Conservation (phyloP, 23 tunicate genomes). For the Botrylloides violaceus region DNA sequence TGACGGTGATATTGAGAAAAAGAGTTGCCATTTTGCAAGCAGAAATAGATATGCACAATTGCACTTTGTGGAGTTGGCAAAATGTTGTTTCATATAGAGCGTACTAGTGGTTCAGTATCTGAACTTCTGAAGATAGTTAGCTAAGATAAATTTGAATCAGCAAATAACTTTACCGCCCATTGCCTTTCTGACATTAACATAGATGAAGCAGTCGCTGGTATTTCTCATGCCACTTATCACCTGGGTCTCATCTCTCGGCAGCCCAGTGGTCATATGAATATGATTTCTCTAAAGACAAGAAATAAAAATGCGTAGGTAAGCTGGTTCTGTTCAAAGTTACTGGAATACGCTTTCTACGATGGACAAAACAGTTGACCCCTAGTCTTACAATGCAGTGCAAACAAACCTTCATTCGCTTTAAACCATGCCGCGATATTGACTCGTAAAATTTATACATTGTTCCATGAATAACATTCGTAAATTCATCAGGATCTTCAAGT, state of each 20-base stretch:
- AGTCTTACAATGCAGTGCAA: background rate
- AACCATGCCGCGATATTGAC: slow-evolving; percentile 26
- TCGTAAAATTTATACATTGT: slow-evolving; percentile 35
- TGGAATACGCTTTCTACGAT: background rate
- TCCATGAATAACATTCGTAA: slow-evolving; percentile 65
- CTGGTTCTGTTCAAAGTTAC: background rate
- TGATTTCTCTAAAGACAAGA: slow-evolving; percentile 52
- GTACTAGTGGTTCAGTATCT: no score
- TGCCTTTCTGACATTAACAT: slow-evolving; percentile 49
- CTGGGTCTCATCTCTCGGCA: slow-evolving; percentile 29
- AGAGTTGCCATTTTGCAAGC: no score
- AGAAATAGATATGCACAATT: no score
- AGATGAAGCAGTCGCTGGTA: slow-evolving; percentile 50
- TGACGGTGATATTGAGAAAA: no score
- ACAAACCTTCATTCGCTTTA: slow-evolving; percentile 40
- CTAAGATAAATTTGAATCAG: no score
- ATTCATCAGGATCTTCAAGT: slow-evolving; percentile 30
- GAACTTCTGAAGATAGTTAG: no score
- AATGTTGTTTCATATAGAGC: no score
- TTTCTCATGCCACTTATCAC: slow-evolving; percentile 89
- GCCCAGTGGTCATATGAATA: slow-evolving; percentile 86
- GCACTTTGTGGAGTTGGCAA: no score
- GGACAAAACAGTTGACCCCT: background rate
- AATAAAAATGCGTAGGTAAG: background rate
- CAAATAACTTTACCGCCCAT: slow-evolving; percentile 71